Evolutionary conservation across 1,140 invertebrate species (phyloP).

Genomic region (Monochamus saltuarius): DNA sequence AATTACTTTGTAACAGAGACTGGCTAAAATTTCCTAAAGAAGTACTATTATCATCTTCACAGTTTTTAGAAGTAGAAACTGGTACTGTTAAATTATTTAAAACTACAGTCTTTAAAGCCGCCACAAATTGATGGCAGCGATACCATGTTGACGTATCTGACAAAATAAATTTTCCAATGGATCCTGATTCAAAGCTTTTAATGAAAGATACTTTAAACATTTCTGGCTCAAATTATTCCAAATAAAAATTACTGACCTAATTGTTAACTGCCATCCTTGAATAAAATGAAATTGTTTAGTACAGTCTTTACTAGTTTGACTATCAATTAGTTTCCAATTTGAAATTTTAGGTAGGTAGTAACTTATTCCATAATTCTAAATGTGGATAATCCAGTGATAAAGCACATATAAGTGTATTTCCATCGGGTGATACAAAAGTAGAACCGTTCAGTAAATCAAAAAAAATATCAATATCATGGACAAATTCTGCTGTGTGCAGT

Average conservation of each 20-base stretch:
- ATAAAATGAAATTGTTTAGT: conserved; percentile 9
- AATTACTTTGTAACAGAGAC: no score
- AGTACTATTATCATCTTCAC: no score
- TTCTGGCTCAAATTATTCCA: not conserved
- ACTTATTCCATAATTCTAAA: conserved; percentile 3
- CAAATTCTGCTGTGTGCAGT: conserved; percentile 9
- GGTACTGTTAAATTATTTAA: no score
- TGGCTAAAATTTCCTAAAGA: no score
- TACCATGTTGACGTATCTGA: not conserved
- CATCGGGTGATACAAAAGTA: no score
- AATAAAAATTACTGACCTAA: conserved; percentile 1
- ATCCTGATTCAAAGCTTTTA: conserved; percentile 7
- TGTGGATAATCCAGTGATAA: not conserved
- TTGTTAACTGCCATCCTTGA: not conserved
- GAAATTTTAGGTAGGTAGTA: not conserved
- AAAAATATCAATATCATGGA: conserved; percentile 3
- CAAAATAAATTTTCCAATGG: conserved; percentile 12
- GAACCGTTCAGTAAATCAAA: conserved; percentile 7
- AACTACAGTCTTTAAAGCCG: no score
- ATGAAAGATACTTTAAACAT: not conserved
- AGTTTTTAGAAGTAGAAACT: no score
- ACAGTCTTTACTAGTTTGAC: not conserved
- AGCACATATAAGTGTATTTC: no score
- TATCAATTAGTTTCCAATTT: conserved; percentile 6
- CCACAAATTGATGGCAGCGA: not conserved